Conservation (phyloP, 2,797 vertebrate genomes). For the Glyptemys insculpta region DNA sequence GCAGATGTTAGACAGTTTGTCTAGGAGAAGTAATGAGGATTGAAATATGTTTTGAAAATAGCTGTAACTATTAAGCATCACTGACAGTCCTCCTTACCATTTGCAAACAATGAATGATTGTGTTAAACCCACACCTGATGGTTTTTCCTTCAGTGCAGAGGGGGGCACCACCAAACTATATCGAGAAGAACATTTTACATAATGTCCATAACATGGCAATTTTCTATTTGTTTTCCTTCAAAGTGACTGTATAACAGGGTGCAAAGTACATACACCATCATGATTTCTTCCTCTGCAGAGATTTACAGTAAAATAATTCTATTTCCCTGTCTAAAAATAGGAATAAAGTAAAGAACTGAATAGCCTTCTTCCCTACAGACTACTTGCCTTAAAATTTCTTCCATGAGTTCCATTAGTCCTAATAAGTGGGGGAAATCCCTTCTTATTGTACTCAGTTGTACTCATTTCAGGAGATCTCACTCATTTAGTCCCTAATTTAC, state of each 20-base stretch:
- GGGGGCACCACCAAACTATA: not conserved
- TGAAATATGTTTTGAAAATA: slow-evolving; percentile 52
- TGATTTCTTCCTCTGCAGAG: slow-evolving; percentile 46
- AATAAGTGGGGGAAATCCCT: not conserved
- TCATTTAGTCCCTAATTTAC: accelerated
- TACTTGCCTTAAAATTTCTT: not conserved
- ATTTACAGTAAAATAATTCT: slow-evolving; percentile 47
- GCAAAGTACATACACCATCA: slow-evolving; percentile 61
- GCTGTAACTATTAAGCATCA: slow-evolving; percentile 37
- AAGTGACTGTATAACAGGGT: slow-evolving; percentile 41
- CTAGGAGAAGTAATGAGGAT: slow-evolving; percentile 9
- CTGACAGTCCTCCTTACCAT: slow-evolving; percentile 44
- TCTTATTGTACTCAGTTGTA: not conserved
- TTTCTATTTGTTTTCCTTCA: slow-evolving; percentile 56
- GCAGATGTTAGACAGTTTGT: slow-evolving; percentile 53
- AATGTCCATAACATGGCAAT: not conserved
- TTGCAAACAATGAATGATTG: slow-evolving; percentile 46
- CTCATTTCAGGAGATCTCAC: not conserved
- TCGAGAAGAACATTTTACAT: slow-evolving; percentile 4
- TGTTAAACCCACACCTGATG: not conserved
- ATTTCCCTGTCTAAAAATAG: slow-evolving; percentile 37
- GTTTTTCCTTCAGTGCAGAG: slow-evolving; percentile 19
- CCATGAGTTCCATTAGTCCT: accelerated
- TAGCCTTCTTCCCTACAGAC: slow-evolving; percentile 9
- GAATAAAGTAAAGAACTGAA: slow-evolving; percentile 34